Evolutionary conservation across 2,888 invertebrate species (phyloP).

Genomic region (Lasioglossum pauxillum): DNA sequence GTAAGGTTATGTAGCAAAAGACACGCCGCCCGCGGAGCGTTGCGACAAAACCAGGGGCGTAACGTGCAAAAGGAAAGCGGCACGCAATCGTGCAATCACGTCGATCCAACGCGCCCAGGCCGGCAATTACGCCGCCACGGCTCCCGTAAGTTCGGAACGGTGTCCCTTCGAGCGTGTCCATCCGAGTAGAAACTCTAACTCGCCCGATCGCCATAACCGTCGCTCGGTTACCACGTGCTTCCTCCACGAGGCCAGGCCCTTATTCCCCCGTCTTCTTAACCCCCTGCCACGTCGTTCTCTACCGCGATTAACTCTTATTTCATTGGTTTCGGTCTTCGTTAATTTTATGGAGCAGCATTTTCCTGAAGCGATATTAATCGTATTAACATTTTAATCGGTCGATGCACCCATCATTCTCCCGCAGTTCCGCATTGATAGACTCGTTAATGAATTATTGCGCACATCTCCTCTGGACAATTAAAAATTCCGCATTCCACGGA

Average conservation of each 20-base stretch:
- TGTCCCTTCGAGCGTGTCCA: conserved; percentile 71
- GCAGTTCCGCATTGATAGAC: background rate
- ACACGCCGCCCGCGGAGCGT: conserved; percentile 54
- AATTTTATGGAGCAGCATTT: background rate
- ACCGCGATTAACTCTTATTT: background rate
- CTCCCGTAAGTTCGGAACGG: conserved; percentile 57
- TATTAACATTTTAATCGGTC: background rate
- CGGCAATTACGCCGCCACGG: conserved; percentile 66
- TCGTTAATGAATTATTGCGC: background rate
- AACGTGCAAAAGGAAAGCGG: conserved; percentile 64
- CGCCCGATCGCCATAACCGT: conserved; percentile 66
- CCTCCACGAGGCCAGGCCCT: background rate
- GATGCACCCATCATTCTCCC: background rate
- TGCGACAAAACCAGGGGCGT: conserved; percentile 67
- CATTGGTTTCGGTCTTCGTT: background rate
- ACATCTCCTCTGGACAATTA: background rate
- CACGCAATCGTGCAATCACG: conserved; percentile 69
- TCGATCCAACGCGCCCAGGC: conserved; percentile 67
- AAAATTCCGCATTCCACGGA: background rate
- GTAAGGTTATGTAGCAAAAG: conserved; percentile 41
- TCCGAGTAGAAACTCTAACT: conserved; percentile 69
- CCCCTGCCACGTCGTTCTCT: background rate
- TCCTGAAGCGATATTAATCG: background rate
- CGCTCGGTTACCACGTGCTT: conserved; percentile 37
- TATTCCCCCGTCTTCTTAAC: background rate